phyloP scores from a whole-genome alignment of 92 coral and sea anemone genomes.

The Epizoanthus stellaris region DNA sequence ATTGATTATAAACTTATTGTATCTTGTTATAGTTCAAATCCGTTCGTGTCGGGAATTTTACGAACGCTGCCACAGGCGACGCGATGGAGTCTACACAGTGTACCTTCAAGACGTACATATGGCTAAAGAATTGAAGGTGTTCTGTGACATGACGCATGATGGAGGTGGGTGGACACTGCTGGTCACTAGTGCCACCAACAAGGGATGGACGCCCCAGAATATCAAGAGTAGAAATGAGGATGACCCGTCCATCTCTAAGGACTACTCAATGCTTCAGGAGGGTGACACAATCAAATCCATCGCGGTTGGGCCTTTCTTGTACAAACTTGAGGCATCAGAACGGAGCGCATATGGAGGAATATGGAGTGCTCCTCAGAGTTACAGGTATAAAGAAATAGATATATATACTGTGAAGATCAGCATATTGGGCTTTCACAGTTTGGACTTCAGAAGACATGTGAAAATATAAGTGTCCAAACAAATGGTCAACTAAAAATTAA shows the following conservation, averaged over 20 bases:
- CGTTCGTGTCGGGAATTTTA: slow-evolving; percentile 95
- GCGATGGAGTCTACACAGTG: slow-evolving; percentile 90
- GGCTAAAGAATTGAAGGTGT: slow-evolving; percentile 76
- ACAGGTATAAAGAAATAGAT: slow-evolving; percentile 66
- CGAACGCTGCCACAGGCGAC: slow-evolving; percentile 88
- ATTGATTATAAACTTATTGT: neutral
- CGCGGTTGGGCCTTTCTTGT: slow-evolving; percentile 79
- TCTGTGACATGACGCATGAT: slow-evolving; percentile 93
- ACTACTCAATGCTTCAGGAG: slow-evolving; percentile 83
- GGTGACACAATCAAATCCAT: slow-evolving; percentile 88
- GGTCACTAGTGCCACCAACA: slow-evolving; percentile 79
- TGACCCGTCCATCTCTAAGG: slow-evolving; percentile 82
- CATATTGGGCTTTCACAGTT: neutral
- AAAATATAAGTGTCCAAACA: too few relatives aligned
- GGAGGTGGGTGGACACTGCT: slow-evolving; percentile 95
- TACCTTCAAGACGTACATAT: slow-evolving; percentile 73
- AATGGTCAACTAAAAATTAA: too few relatives aligned
- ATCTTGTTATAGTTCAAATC: slow-evolving; percentile 75
- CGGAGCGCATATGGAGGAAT: slow-evolving; percentile 88
- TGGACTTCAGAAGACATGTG: neutral
- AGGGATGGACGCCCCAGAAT: slow-evolving; percentile 81
- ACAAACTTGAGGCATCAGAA: slow-evolving; percentile 91
- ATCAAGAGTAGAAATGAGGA: slow-evolving; percentile 80
- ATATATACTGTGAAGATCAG: neutral
- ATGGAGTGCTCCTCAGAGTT: slow-evolving; percentile 90